Evolutionary conservation across 2,797 vertebrate genomes (phyloP).

Genomic region (Mormyrus hasselquistii): DNA sequence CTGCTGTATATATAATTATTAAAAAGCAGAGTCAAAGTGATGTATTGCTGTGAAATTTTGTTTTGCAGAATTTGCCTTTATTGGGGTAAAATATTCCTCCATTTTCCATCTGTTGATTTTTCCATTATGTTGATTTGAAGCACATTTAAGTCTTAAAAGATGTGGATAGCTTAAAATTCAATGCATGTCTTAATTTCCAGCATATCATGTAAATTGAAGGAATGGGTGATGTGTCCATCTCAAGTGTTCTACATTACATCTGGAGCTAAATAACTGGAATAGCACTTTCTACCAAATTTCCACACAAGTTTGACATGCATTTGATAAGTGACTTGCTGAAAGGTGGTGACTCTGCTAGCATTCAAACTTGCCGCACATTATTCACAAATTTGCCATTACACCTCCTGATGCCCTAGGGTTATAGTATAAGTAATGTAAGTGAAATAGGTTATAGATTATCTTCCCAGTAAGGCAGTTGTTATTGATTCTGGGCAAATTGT

Average conservation of each 20-base stretch:
- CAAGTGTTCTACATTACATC: not conserved
- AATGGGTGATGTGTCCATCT: not conserved
- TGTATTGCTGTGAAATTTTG: not conserved
- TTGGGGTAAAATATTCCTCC: not conserved
- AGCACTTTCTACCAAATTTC: not conserved
- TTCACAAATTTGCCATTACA: slow-evolving; percentile 2
- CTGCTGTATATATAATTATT: slow-evolving; percentile 27
- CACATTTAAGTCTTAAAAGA: not conserved
- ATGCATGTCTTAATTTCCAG: not conserved
- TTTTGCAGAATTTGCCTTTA: not conserved
- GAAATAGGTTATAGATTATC: slow-evolving; percentile 4
- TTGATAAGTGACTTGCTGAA: not conserved
- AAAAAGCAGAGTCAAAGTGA: slow-evolving; percentile 10
- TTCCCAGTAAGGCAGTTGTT: not conserved
- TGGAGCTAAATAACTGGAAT: not conserved
- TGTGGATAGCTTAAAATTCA: not conserved
- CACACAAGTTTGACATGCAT: not conserved
- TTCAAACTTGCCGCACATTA: not conserved
- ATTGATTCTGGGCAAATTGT: not conserved
- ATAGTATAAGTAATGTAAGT: not conserved
- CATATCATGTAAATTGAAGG: not conserved
- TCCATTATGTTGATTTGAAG: not conserved
- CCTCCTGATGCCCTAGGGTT: not conserved
- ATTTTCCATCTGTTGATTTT: not conserved
- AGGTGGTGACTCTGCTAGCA: not conserved